These are phyloP conservation scores for Perca fluviatilis DNA, from an alignment of 2,113 vertebrate genomes.

Conservation along the genomic window DNA sequence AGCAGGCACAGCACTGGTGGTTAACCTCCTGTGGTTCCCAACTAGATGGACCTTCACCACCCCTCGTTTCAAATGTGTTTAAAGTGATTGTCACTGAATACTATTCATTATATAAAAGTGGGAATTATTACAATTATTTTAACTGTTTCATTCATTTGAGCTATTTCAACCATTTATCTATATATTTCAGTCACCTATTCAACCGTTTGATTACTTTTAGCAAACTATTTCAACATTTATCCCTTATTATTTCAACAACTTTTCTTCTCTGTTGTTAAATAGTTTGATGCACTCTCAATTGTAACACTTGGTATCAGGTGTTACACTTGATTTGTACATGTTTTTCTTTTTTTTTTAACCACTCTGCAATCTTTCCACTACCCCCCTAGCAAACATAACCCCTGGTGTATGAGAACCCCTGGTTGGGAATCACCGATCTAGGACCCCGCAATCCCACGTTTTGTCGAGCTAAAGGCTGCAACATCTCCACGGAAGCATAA, in stretches of 20 bases:
- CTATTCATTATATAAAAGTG: background rate
- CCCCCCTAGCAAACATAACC: background rate
- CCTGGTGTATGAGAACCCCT: background rate
- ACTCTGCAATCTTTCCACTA: background rate
- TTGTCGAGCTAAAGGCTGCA: conserved; percentile 1
- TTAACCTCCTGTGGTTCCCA: background rate
- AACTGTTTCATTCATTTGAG: background rate
- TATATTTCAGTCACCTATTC: background rate
- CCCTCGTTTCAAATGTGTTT: background rate
- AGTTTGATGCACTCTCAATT: background rate
- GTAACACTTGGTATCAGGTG: background rate
- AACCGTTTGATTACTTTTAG: background rate
- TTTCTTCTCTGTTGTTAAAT: background rate
- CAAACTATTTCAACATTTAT: background rate
- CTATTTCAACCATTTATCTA: background rate
- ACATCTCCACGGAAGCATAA: conserved; percentile 8
- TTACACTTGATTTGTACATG: background rate
- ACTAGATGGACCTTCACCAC: background rate
- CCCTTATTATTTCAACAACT: background rate
- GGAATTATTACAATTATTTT: background rate
- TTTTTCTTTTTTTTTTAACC: background rate
- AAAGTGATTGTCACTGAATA: no score
- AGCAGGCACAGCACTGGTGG: conserved; percentile 1
- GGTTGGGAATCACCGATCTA: background rate
- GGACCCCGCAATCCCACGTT: background rate